Percentiles rank a stretch among this genome's conserved stretches.
These are phyloP conservation scores for Parapristionchus giblindavisi DNA, from an alignment of 2,888 invertebrate genomes.

Conservation along the genomic window DNA sequence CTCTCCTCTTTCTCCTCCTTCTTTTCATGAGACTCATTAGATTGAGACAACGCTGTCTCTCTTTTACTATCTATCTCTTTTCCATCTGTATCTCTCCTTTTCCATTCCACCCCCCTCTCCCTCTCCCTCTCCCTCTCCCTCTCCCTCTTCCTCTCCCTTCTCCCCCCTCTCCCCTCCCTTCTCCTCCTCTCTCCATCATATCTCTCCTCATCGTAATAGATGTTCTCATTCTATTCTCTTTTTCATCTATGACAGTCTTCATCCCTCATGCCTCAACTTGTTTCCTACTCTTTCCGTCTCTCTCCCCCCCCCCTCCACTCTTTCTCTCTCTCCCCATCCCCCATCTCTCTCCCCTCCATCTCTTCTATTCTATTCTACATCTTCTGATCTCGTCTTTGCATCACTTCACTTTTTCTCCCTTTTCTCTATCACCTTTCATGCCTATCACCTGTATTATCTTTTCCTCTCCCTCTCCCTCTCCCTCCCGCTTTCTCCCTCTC, in stretches of 20 bases:
- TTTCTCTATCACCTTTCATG: not conserved
- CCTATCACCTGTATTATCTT: too few species aligned
- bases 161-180: slow-evolving; percentile 74
- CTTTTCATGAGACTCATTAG: not conserved
- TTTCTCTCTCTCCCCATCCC: not conserved
- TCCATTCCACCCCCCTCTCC: too few species aligned
- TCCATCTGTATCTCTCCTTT: slow-evolving; percentile 11
- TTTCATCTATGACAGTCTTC: not conserved
- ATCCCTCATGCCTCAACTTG: too few species aligned
- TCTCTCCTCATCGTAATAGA: too few species aligned
- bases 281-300: slow-evolving; percentile 5
- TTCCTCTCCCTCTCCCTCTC: too few species aligned
- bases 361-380: too few species aligned
- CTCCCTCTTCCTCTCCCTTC: not conserved
- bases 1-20: not conserved
- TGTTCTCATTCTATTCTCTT: too few species aligned
- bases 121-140: slow-evolving; percentile 10
- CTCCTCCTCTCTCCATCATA: too few species aligned
- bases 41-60: slow-evolving; percentile 11
- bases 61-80: slow-evolving; percentile 28
- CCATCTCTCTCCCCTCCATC: too few species aligned
- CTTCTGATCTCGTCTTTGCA: too few species aligned
- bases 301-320: slow-evolving; percentile 71
- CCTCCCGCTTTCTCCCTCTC: not conserved
- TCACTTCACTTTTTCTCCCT: not conserved